Evolutionary conservation across 1,140 invertebrate species (phyloP).

Genomic region (Drosophila carrolli): DNA sequence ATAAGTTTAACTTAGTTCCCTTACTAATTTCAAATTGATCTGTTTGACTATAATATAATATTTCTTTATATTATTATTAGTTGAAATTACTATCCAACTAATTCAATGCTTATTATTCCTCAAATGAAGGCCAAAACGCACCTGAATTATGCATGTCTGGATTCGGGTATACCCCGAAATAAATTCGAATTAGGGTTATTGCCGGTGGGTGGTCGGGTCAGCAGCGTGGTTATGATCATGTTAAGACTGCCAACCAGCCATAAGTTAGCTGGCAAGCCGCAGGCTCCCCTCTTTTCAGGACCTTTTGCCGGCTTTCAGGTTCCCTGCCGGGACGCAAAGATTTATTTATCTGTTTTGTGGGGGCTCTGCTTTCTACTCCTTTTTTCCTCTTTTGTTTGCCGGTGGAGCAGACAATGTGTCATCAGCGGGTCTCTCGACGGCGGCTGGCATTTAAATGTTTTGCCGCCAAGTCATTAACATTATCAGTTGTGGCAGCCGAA

Average conservation of each 20-base stretch:
- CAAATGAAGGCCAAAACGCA: not conserved
- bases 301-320: not conserved
- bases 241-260: conserved; percentile 65
- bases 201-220: conserved; percentile 36
- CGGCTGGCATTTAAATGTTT: conserved; percentile 41
- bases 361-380: not conserved
- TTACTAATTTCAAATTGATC: no score
- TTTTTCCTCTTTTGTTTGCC: conserved; percentile 6
- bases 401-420: conserved; percentile 46
- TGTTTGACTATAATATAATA: no score
- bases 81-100: not conserved
- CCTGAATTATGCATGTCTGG: not conserved
- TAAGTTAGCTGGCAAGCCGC: conserved; percentile 62
- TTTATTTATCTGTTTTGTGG: conserved; percentile 48
- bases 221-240: conserved; percentile 61
- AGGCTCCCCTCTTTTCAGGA: not conserved
- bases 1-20: no score
- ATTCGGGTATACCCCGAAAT: conserved; percentile 5
- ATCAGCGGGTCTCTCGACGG: conserved; percentile 40
- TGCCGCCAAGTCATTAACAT: conserved; percentile 66
- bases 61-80: no score
- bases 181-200: conserved; percentile 14
- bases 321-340: conserved; percentile 49
- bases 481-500: conserved; percentile 31
- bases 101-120: not conserved